A percentile compares a stretch with the other conserved stretches of the same genome.
Conservation (phyloP, 2,113 vertebrate species). For the Solenodon paradoxus region DNA sequence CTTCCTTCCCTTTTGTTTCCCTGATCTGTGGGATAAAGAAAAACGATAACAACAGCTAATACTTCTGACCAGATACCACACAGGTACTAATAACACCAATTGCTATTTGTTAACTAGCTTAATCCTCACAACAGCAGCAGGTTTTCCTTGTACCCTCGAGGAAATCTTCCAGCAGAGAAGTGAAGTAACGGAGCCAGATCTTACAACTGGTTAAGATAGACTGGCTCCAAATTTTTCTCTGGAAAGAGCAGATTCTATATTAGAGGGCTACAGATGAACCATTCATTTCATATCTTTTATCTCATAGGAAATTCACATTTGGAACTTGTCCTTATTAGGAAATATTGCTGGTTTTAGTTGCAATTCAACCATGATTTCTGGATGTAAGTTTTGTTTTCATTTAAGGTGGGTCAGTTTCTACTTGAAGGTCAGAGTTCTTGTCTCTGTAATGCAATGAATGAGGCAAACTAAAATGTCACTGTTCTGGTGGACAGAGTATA, state of each 20-base stretch:
- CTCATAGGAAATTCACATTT: background rate
- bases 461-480: background rate
- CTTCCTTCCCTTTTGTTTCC: background rate
- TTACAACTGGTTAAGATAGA: background rate
- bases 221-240: background rate
- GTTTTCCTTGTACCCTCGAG: too few species aligned
- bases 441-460: background rate
- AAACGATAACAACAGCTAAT: background rate
- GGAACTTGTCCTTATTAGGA: background rate
- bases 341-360: background rate
- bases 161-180: background rate
- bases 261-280: background rate
- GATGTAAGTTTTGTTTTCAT: background rate
- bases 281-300: background rate
- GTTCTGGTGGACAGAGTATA: accelerated
- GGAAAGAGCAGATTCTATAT: background rate
- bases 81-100: background rate
- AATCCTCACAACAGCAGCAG: background rate
- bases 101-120: background rate
- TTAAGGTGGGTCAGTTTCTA: background rate
- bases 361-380: background rate
- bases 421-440: background rate
- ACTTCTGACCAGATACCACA: background rate
- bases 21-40: background rate
- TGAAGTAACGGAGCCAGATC: background rate